Base-by-base conservation (phyloP, 2,888 invertebrate genomes). In the Trachelus troglodyta region DNA sequence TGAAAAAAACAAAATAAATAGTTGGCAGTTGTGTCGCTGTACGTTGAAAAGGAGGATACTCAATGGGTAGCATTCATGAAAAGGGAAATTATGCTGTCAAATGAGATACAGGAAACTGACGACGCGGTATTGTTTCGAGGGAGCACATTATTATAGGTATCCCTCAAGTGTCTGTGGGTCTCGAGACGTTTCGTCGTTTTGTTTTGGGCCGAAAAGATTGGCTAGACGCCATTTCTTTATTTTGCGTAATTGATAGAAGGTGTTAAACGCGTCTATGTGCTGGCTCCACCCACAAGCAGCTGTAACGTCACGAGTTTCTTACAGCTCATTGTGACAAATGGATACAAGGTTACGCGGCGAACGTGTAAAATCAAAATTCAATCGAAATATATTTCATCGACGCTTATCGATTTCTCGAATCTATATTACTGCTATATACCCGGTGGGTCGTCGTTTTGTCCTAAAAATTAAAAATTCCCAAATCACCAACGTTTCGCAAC, bases 261-360 rank as follows among this genome's bases (percentile, higher is more conserved):
- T 30, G 71, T 9, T 31, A 15, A 11, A 11, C 11, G 11, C 33
- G 6, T 71, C 34, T 34, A 15, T 71, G 11, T 34, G 71, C 30
- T 12, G 9, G 15, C 30, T 30, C 71, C 71, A 71, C 71, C 71
- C 71, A 71, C 71, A 71, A 71, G 23, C 71, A 34, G 34, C 71
- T 71, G 71, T 71, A 71, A 71, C 71, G 71, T 71, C 71, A 71
- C 71, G 71, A 71, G 71, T 30, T 71, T 2, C 56, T 56, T 56
- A 56, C 56, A 56, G 56, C 6, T 6, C 56, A 56, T 56, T 56
- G 56, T 56, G 56, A 23, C 23, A 56, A 56, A 23, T 23, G 56
- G 23, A 56, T 1, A 56, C 56, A 56, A 56, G 56, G 56, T 23
- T 56, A 9, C 2, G 9, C 56, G 4, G 34, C 40, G 23, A 56